phyloP scores from a whole-genome alignment of 92 coral and sea anemone species.

The Paramuricea clavata region DNA sequence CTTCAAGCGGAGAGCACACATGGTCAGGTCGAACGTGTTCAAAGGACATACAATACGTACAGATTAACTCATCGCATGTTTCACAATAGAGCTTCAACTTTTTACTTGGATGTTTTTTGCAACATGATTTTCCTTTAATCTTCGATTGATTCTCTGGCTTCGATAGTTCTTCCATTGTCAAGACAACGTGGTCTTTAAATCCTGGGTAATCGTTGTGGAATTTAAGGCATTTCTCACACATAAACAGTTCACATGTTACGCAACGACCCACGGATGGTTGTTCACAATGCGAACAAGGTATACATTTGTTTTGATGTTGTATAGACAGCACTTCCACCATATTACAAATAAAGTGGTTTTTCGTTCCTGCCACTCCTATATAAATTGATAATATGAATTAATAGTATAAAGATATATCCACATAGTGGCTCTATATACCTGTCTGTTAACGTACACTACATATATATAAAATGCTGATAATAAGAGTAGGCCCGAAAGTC shows the following conservation, averaged over 20 bases:
- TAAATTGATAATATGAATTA: too few relatives aligned
- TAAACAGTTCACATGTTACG: conserved; percentile 21
- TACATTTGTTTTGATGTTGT: not conserved
- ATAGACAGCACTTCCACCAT: conserved; percentile 22
- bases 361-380: conserved; percentile 13
- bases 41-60: conserved; percentile 21
- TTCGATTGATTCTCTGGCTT: conserved; percentile 27
- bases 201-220: conserved; percentile 11
- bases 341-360: conserved; percentile 24
- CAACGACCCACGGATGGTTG: conserved; percentile 36
- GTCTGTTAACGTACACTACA: too few relatives aligned
- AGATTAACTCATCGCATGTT: conserved; percentile 27
- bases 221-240: not conserved
- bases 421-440: too few relatives aligned
- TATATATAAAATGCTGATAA: too few relatives aligned
- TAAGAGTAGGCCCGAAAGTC: too few relatives aligned
- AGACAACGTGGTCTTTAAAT: not conserved
- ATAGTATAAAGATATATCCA: too few relatives aligned
- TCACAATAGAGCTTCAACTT: conserved; percentile 32
- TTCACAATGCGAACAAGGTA: conserved; percentile 39
- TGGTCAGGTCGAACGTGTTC: conserved; percentile 25
- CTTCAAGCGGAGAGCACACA: not conserved
- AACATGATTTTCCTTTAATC: not conserved
- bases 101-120: conserved; percentile 15
- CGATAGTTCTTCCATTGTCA: conserved; percentile 42